Conservation (phyloP, 2,113 vertebrate genomes). For the Campylomormyrus tamandua region DNA sequence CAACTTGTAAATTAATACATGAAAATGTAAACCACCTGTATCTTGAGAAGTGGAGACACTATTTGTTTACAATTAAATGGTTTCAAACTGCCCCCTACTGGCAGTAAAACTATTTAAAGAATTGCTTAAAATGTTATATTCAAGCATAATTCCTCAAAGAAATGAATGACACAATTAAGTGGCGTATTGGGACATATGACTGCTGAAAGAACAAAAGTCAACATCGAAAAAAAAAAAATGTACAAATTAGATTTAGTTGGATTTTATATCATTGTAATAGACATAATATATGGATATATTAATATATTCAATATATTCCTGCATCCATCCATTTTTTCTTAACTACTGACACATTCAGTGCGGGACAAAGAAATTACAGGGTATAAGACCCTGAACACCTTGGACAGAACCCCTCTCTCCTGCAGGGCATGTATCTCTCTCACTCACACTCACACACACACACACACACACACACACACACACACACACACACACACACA, state of each 20-base stretch:
- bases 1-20: neutral
- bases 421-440: neutral
- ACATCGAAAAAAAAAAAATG: neutral
- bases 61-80: slow-evolving; percentile 11
- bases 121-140: neutral
- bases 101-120: slow-evolving; percentile 23
- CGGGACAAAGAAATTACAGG: neutral
- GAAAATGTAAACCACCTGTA: neutral
- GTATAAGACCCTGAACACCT: neutral
- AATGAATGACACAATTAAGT: neutral
- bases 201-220: too few species aligned
- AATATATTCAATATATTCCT: neutral
- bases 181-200: neutral
- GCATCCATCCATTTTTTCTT: neutral
- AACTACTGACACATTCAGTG: neutral
- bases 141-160: too few species aligned
- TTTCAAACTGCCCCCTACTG: slow-evolving; percentile 49
- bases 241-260: neutral
- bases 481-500: neutral
- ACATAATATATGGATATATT: neutral
- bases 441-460: too few species aligned
- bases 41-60: neutral
- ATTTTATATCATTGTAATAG: neutral
- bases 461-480: neutral
- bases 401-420: neutral